Evolutionary conservation across 2,113 vertebrate species (phyloP).

Genomic region (Haplochromis burtoni): DNA sequence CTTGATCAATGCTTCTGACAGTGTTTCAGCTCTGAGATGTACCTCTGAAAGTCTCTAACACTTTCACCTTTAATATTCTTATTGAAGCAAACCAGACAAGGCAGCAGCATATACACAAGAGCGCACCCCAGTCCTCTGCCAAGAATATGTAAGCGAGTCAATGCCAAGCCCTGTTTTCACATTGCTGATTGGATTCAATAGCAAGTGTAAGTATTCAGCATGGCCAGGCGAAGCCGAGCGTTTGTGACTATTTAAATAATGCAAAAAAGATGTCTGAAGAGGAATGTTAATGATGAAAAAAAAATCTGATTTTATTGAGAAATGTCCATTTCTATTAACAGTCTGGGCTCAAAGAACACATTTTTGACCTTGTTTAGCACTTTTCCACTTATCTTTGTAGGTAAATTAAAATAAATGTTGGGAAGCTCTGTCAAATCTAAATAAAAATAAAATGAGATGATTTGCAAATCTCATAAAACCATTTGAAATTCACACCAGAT

Average conservation of each 20-base stretch:
- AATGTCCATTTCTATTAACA: background rate
- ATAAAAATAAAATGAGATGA: background rate
- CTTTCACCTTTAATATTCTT: background rate
- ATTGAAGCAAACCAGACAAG: background rate
- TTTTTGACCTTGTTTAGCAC: background rate
- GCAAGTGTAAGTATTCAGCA: background rate
- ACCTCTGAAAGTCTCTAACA: background rate
- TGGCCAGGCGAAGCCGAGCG: background rate
- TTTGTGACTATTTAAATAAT: background rate
- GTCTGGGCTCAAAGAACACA: background rate
- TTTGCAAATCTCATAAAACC: background rate
- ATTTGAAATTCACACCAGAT: background rate
- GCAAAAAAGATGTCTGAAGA: background rate
- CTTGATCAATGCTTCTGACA: background rate
- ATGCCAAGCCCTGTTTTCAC: slow-evolving; percentile 3
- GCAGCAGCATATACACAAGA: slow-evolving; percentile 12
- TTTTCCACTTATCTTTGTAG: background rate
- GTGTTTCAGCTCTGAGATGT: background rate
- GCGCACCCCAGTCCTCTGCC: background rate
- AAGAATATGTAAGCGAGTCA: background rate
- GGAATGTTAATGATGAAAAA: background rate
- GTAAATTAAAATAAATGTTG: background rate
- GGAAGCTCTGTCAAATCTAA: background rate
- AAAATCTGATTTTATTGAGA: background rate
- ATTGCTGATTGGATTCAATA: background rate